A percentile compares a stretch with the other conserved stretches of the same genome.
phyloP scores from a whole-genome alignment of 1,140 invertebrate genomes.

The Brachionus rotundiformis region DNA sequence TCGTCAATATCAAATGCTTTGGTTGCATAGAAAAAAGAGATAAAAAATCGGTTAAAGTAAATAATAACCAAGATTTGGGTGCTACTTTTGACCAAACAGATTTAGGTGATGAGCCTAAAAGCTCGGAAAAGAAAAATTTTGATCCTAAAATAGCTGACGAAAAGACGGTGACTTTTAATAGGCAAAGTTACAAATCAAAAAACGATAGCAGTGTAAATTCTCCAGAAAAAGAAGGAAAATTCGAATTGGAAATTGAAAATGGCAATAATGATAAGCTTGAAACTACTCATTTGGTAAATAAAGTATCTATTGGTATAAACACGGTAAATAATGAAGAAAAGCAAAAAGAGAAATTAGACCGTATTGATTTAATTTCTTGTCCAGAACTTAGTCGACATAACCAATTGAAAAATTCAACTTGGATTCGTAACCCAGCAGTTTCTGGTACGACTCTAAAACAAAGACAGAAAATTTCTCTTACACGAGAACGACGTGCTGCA shows the following conservation, averaged over 20 bases:
- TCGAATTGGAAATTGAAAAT: background rate
- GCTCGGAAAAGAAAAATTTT: background rate
- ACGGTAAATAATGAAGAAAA: background rate
- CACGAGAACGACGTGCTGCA: slow-evolving; percentile 94
- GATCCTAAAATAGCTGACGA: background rate
- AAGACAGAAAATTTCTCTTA: slow-evolving; percentile 86
- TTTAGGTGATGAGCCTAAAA: background rate
- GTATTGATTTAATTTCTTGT: background rate
- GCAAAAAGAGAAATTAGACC: background rate
- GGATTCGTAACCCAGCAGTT: slow-evolving; percentile 25
- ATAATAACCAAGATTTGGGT: background rate
- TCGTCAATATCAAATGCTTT: background rate
- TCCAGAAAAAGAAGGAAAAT: background rate
- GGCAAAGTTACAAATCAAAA: background rate
- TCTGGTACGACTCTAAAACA: slow-evolving; percentile 67
- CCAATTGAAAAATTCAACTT: background rate
- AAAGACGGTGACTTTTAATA: background rate
- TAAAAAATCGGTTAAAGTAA: background rate
- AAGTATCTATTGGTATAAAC: slow-evolving; percentile 28
- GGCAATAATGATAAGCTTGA: background rate
- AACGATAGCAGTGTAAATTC: background rate
- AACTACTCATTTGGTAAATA: background rate
- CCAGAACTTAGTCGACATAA: background rate
- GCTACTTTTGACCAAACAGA: slow-evolving; percentile 6
- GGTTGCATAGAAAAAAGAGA: background rate